Evolutionary conservation across 2,888 invertebrate genomes (phyloP), one percentile per base, ranked within the genome.

Genomic region (Alentia gelatinosa): DNA sequence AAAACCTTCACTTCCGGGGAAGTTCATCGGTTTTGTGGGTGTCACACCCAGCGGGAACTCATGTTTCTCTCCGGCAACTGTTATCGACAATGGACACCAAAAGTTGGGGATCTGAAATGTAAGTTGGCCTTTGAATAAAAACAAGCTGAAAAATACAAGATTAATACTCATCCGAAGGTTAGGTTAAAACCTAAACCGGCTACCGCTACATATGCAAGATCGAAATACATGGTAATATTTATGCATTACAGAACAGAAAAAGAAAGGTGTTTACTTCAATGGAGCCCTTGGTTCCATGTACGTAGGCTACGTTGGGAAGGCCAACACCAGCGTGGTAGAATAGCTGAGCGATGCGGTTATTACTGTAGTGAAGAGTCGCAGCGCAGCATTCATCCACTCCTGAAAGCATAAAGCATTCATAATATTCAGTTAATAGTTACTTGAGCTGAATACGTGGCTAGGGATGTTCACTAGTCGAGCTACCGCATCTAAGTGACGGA

Each of bases 1-100:
- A 89, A 91, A 91, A 40, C 90, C 91, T 15, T 39, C 83, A 1
- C 89, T 74, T 37, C 56, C 33, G 7, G 12, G 23, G 74, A 75
- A 79, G 39, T 56, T n/a, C 23, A 50, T 50, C n/a, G 63, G 74
- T 23, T 90, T 56, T 39, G 86, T 26, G 33, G 30, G 1, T 33
- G 35, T 23, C 26, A 30, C 50, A n/a, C 90, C 90, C 0, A 90
- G 68, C 26, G 89, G 83, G 37, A 40, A 89, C 33, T 40, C 47
- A 37, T 90, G 86, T 4, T n/a, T 91, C 68, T 90, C 68, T 0
- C n/a, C 75, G 0, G 91, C 68, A 0, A 68, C 26, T 1, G 26
- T 68, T 12, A 68, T 68, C 4, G 12, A 12, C 30, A 15, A 5
- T 68, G 68, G 68, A 30, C 26, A 26, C 68, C 68, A 68, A 15